These are phyloP conservation scores for Timema podura DNA, from an alignment of 2,888 invertebrate species.

Conservation along the genomic window DNA sequence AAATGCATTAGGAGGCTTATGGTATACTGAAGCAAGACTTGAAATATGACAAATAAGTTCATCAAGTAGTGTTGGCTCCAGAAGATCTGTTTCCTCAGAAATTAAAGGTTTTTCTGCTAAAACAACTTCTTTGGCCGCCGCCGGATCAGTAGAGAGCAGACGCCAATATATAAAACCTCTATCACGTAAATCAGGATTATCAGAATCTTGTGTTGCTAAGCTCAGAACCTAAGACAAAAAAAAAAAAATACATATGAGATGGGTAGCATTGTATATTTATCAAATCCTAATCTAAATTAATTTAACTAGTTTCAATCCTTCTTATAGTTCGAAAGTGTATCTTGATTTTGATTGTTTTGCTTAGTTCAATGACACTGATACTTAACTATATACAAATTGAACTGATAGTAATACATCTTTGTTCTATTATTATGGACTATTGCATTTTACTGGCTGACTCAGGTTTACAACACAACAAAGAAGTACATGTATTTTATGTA, in stretches of 20 bases:
- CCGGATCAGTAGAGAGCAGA: constrained; percentile 95
- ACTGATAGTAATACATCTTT: too few relatives aligned
- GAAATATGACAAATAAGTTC: constrained; percentile 99
- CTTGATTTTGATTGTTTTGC: too few relatives aligned
- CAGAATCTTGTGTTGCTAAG: constrained; percentile 85
- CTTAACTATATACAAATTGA: too few relatives aligned
- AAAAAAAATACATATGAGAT: background rate
- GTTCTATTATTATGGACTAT: too few relatives aligned
- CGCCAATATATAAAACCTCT: constrained; percentile 99
- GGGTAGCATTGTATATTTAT: too few relatives aligned
- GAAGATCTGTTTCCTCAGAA: constrained; percentile 96
- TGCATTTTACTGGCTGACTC: too few relatives aligned
- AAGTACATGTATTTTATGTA: too few relatives aligned
- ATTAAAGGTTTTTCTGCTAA: constrained; percentile 98
- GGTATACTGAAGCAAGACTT: constrained; percentile 96
- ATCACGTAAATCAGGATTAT: constrained; percentile 97
- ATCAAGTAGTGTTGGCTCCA: constrained; percentile 95
- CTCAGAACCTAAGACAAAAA: constrained; percentile 59
- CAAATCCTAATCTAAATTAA: too few relatives aligned
- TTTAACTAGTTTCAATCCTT: too few relatives aligned
- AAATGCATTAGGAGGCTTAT: constrained; percentile 98
- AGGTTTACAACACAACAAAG: too few relatives aligned
- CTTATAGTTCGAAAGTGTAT: too few relatives aligned
- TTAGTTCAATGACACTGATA: too few relatives aligned
- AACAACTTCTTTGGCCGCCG: constrained; percentile 98